A percentile compares a stretch with the other conserved stretches of the same genome.
Evolutionary conservation across 2,888 invertebrate genomes (phyloP).

Genomic region (Scotopteryx bipunctaria): DNA sequence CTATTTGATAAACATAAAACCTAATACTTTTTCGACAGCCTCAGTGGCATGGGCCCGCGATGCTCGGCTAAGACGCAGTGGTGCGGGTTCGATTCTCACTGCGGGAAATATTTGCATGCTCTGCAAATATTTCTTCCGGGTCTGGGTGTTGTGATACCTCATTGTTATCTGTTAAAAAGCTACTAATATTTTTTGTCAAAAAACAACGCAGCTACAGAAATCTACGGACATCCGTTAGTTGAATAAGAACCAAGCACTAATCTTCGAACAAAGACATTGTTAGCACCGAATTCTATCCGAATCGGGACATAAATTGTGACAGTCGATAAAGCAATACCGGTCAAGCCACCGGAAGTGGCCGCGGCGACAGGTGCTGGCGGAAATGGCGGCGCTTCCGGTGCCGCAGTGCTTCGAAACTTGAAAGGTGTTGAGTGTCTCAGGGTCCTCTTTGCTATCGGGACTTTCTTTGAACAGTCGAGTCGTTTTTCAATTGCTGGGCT

Average conservation of each 20-base stretch:
- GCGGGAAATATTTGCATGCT: no score
- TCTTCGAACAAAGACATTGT: constrained; percentile 20
- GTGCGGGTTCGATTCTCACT: no score
- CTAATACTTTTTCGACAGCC: no score
- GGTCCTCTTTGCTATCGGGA: constrained; percentile 9
- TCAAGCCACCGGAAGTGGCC: constrained; percentile 69
- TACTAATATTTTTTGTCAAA: no score
- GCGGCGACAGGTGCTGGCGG: constrained; percentile 73
- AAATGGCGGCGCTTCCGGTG: constrained; percentile 70
- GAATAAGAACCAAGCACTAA: background rate
- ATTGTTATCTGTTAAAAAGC: no score
- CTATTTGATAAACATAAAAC: no score
- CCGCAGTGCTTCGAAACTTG: constrained; percentile 24
- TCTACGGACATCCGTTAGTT: no score
- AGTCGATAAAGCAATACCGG: constrained; percentile 41
- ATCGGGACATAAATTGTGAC: constrained; percentile 25
- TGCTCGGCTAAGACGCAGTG: no score
- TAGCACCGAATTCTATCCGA: constrained; percentile 12
- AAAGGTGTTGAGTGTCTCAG: constrained; percentile 29
- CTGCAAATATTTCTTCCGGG: no score
- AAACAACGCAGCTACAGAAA: no score
- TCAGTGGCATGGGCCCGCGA: no score
- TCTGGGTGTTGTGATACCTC: no score
- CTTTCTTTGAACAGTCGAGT: constrained; percentile 4
- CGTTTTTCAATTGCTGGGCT: background rate